Evolutionary conservation across 2,113 vertebrate species (phyloP), one percentile per base, ranked within the genome.

Genomic region (Chamaea fasciata): DNA sequence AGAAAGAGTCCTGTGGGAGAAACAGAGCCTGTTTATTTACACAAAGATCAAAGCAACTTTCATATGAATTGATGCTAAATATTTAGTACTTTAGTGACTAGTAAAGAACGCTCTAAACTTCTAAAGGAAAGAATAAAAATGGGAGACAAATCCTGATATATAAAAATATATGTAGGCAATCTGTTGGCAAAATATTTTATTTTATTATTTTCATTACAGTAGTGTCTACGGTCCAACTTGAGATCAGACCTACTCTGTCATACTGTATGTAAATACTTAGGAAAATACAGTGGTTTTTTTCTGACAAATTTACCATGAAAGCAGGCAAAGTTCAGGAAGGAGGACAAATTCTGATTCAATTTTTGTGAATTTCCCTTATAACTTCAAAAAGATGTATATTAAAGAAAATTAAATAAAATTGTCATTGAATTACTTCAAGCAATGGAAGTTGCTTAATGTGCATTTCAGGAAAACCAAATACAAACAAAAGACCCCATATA

Each of bases 21-120:
- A 98, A 97, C 76, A 91, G 74, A 89, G 84, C 70, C 87, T 97
- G 92, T 98, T 97, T 98, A 97, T 98, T 97, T 97, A 98, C 90
- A 89, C 12, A 12, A 95, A 97, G 97, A 98, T 98, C 97, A 98
- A 98, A 98, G 97, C 63, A 91, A 53, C 62, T 83, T 97, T 95
- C 95, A 60, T 96, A 96, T 95, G 96, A 97, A 95, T 86, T 95
- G 95, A 94, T 81, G 94, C 74, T 87, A 94, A 96, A 90, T 95
- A 83, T 94, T 95, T 97, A 96, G 93, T 74, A 69, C 55, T 90
- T 95, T 83, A 95, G 85, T 95, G 83, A 97, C 92, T 97, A 96
- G 86, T 49, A 96, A 95, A 95, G 93, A 95, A 89, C 57, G 83
- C 71, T 94, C 89, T 68, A 85, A 70, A 90, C 70, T 90, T 85